Conservation (phyloP, 2,113 vertebrate genomes). For the Tragelaphus scriptus region DNA sequence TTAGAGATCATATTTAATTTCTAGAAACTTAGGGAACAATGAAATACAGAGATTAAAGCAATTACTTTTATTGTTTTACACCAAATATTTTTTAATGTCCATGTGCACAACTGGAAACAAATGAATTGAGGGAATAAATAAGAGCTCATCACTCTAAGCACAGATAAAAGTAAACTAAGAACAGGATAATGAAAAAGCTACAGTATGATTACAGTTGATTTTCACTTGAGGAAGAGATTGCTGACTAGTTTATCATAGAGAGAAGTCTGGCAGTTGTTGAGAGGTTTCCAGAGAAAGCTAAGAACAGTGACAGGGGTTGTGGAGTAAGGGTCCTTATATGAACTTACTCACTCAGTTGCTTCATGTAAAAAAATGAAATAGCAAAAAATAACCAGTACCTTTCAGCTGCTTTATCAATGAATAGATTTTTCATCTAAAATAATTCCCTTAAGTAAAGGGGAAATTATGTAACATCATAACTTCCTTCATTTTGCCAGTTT, state of each 20-base stretch:
- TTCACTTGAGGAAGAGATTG: background rate
- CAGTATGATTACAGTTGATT: background rate
- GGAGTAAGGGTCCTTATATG: background rate
- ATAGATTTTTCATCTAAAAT: constrained; percentile 13
- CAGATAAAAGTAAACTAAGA: background rate
- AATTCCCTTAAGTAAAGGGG: background rate
- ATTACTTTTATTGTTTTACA: background rate
- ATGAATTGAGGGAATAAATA: background rate
- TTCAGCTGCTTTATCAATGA: background rate
- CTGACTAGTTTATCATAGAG: background rate
- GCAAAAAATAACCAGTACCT: background rate
- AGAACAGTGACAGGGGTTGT: background rate
- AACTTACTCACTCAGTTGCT: background rate
- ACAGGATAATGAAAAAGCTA: background rate
- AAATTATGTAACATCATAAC: background rate
- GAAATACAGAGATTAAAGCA: background rate
- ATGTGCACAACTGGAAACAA: background rate
- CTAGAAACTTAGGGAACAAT: background rate
- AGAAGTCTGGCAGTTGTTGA: background rate
- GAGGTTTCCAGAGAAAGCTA: background rate
- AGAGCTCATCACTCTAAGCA: background rate
- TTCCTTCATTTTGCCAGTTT: background rate
- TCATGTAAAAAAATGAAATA: background rate
- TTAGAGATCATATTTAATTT: background rate
- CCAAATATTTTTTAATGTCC: background rate